Conservation (phyloP, 2,888 invertebrate genomes). For the Andrena marginata region DNA sequence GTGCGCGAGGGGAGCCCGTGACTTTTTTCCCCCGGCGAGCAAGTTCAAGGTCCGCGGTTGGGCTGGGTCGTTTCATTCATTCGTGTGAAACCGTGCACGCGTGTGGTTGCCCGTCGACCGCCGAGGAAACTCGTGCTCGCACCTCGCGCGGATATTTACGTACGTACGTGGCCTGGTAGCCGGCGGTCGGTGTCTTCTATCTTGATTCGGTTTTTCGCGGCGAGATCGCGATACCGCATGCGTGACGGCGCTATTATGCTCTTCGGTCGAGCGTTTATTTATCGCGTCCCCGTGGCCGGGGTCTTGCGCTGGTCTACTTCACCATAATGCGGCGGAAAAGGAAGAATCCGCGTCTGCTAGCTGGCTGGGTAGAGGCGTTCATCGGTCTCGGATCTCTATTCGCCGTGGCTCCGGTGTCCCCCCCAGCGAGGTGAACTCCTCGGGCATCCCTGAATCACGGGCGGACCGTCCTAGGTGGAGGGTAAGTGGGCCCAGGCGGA, state of each 20-base stretch:
- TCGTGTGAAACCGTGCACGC: conserved; percentile 75
- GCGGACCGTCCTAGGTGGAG: too few species aligned
- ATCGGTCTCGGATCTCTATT: too few species aligned
- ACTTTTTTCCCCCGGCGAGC: conserved; percentile 62
- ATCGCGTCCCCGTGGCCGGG: not conserved
- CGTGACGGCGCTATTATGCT: conserved; percentile 12
- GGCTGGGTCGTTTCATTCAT: conserved; percentile 78
- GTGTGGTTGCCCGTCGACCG: conserved; percentile 37
- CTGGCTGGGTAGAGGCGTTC: not conserved
- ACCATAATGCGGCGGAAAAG: not conserved
- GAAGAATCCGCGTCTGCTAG: not conserved
- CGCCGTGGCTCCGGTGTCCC: too few species aligned
- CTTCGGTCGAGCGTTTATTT: conserved; percentile 13
- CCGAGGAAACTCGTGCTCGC: conserved; percentile 34
- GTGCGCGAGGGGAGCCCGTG: conserved; percentile 61
- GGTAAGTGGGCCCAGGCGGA: too few species aligned
- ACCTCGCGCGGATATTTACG: conserved; percentile 32
- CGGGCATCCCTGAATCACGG: too few species aligned
- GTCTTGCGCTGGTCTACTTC: not conserved
- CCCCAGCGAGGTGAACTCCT: too few species aligned
- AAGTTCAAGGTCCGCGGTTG: conserved; percentile 78
- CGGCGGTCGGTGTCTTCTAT: not conserved
- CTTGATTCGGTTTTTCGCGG: conserved; percentile 34
- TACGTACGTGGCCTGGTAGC: conserved; percentile 6
- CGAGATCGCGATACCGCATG: conserved; percentile 24